Conservation (phyloP, 2,113 vertebrate genomes). For the Dicaeum eximium region DNA sequence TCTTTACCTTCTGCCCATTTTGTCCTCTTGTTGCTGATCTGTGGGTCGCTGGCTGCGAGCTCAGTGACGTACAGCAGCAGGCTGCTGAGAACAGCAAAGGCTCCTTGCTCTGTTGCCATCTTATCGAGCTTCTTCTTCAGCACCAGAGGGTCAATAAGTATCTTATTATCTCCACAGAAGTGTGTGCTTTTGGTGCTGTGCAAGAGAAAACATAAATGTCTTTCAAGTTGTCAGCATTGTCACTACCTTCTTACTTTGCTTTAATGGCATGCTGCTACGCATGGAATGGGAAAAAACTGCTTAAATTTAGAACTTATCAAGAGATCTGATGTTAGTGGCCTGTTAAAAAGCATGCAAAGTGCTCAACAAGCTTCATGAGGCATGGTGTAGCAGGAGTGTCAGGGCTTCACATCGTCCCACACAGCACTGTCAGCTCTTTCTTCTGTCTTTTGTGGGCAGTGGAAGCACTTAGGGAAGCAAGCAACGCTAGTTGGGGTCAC, state of each 20-base stretch:
- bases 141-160: slow-evolving; percentile 51
- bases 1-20: slow-evolving; percentile 18
- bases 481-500: rapidly evolving
- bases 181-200: slow-evolving; percentile 62
- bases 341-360: slow-evolving; percentile 49
- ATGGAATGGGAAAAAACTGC: slow-evolving; percentile 1
- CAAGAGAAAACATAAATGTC: slow-evolving; percentile 70
- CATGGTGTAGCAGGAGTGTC: neutral
- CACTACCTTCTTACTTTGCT: neutral
- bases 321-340: neutral
- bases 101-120: slow-evolving; percentile 60
- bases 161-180: neutral
- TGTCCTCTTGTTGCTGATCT: slow-evolving; percentile 7
- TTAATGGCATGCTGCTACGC: neutral
- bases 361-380: slow-evolving; percentile 7
- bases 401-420: neutral
- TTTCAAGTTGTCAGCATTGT: slow-evolving; percentile 35
- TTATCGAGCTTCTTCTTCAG: slow-evolving; percentile 80
- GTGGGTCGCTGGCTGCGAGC: neutral
- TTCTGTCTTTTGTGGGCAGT: neutral
- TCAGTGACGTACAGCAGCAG: slow-evolving; percentile 79
- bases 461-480: neutral
- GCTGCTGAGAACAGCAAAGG: slow-evolving; percentile 79
- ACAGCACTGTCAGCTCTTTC: neutral
- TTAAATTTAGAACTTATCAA: neutral